These are phyloP conservation scores for Drosophila eohydei DNA, from an alignment of 2,888 invertebrate species.

Conservation along the genomic window DNA sequence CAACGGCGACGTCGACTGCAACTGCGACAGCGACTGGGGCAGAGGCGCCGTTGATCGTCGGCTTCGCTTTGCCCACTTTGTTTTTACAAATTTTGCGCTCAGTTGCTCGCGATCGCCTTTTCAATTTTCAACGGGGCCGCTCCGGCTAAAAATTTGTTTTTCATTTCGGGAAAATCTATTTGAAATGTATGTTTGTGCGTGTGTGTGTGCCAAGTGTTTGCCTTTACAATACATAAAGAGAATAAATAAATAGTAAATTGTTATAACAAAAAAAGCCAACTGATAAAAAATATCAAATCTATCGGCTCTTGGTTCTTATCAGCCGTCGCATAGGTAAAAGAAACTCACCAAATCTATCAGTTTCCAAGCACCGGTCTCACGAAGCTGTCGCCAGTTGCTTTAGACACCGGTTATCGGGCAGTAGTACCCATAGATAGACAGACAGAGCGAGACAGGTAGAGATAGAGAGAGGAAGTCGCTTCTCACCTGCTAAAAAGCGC, in stretches of 20 bases:
- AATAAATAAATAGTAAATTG: slow-evolving; percentile 34
- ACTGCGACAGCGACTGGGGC: neutral
- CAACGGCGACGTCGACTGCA: slow-evolving; percentile 16
- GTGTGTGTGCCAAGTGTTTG: slow-evolving; percentile 5
- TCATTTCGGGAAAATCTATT: slow-evolving; percentile 34
- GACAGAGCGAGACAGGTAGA: neutral
- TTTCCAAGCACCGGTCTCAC: slow-evolving; percentile 30
- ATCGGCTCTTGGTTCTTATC: slow-evolving; percentile 35
- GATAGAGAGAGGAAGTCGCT: neutral
- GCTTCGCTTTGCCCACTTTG: slow-evolving; percentile 51
- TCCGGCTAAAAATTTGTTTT: slow-evolving; percentile 35
- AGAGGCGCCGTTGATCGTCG: slow-evolving; percentile 33
- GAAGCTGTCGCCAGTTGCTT: slow-evolving; percentile 41
- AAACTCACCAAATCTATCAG: slow-evolving; percentile 26
- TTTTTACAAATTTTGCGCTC: slow-evolving; percentile 79
- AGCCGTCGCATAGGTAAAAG: slow-evolving; percentile 32
- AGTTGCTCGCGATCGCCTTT: slow-evolving; percentile 81
- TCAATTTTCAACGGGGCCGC: slow-evolving; percentile 72
- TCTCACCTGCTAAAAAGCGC: slow-evolving; percentile 2
- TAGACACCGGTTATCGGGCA: slow-evolving; percentile 43
- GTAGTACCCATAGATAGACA: slow-evolving; percentile 19
- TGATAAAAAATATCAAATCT: slow-evolving; percentile 47
- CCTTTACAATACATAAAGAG: slow-evolving; percentile 16
- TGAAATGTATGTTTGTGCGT: slow-evolving; percentile 15
- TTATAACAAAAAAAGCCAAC: slow-evolving; percentile 35